Evolutionary conservation across 1,140 invertebrate species (phyloP), one percentile per base, ranked within the genome.

Genomic region (Macrocentrus cingulum): DNA sequence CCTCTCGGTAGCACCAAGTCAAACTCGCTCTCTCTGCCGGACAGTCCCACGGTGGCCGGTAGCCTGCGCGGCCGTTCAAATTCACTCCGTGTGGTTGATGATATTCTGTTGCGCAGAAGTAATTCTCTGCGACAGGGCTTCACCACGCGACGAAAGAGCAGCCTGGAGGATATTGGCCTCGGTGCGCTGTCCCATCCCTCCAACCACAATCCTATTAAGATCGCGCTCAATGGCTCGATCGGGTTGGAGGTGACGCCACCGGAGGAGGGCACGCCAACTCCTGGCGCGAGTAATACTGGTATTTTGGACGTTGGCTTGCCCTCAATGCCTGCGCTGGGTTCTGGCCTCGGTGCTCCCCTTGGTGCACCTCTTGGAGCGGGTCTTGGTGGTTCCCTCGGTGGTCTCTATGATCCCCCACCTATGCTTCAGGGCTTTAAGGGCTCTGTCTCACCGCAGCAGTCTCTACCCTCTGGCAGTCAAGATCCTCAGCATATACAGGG

Each of bases 21-120:
- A 15, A 94, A 94, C 79, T 93, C 91, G 41, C 82, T 94, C 60
- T 93, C 91, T 48, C 78, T 94, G 56, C 92, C 91, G 19, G 91
- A 94, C 74, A 93, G 90, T 73, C 91, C 91, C 25, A 91, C 89
- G 36, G 88, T 91, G 57, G 81, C 87, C 54, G 87, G 87, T 13
- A 85, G 86, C 58, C 84, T 90, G 58, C 83, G 91, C 16, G 89
- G 90, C 39, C 81, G 91, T 59, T 93, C 91, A 34, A 93, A 94
- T 75, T 94, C 91, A 7, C 80, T 94, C 37, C 82, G 91, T 56
- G 89, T 93, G 19, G 86, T 88, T 39, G 92, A 93, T 68, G 92
- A 94, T 66, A 92, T 93, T 48, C 79, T 93, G 4, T 76, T 94
- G 32, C 82, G 91, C 56, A 84, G 91, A 55, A 92, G 90, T 39